Base-by-base conservation (phyloP, 2,888 invertebrate species). In the Phaonia tiefii region DNA sequence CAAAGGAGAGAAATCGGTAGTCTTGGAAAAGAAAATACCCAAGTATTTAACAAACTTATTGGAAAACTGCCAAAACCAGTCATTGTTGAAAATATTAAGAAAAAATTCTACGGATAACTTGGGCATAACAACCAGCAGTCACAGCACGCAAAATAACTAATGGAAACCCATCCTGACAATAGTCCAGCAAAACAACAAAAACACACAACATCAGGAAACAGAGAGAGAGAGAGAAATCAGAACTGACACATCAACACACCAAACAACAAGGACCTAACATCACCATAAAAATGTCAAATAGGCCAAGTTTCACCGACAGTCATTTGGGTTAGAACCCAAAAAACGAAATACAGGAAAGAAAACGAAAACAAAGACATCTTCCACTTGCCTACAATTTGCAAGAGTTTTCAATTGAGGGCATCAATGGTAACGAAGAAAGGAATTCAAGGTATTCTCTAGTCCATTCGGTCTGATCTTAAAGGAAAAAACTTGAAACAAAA, bases 41-140 rank as follows among this genome's bases (percentile, higher is more conserved):
- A 31, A 31, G 54, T 54, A 49, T 54, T 39, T 22, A 60, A 67
- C 54, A 70, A 65, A 65, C 17, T 25, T 58, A 70, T 66, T 70
- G 69, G 69, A 70, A 58, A 75, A 15, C 11, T 79, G 74, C 70
- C 74, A 71, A 71, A 75, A 60, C 5, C 75, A 75, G 7, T 66
- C 70, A 65, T 20, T 66, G n/a, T 37, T 65, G n/a, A 17, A 71
- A 63, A 74, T 46, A 13, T 63, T 72, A 11, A 78, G 44, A 66
- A 63, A 46, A 79, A 65, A 31, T 26, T 31, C 2, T 46, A 70
- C 63, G 70, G n/a, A 70, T 20, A 42, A 39, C 25, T 72, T 51
- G 20, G 51, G 49, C 25, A 56, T 13, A 10, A 66, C 8, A 37
- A 56, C 51, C n/a, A 39, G 25, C 22, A 8, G 31, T 8, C 31